Percentiles rank a stretch among this genome's conserved stretches.
These are phyloP conservation scores for Hydrocynus forskahlii DNA, from an alignment of 2,797 vertebrate species.

Conservation along the genomic window DNA sequence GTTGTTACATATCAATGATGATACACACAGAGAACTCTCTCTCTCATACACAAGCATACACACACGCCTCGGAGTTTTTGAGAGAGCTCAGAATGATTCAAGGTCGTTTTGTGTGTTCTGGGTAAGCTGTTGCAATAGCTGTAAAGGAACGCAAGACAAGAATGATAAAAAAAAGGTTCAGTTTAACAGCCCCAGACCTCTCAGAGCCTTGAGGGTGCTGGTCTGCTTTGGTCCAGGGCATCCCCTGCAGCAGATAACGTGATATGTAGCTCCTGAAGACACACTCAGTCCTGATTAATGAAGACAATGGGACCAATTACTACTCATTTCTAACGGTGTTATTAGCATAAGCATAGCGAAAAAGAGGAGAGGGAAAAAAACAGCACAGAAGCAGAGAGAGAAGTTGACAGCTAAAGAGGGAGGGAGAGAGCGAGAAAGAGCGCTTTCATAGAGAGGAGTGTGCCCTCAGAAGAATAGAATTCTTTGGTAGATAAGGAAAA, in stretches of 20 bases:
- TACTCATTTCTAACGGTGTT: constrained; percentile 42
- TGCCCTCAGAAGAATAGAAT: constrained; percentile 24
- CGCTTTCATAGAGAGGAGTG: constrained; percentile 14
- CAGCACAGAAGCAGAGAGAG: background rate
- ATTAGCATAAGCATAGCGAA: constrained; percentile 48
- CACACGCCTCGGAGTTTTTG: constrained; percentile 2
- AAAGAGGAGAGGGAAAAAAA: background rate
- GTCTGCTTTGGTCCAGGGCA: constrained; percentile 14
- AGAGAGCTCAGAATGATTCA: constrained; percentile 2
- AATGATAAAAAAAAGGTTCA: background rate
- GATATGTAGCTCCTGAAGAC: constrained; percentile 14
- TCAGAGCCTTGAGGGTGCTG: constrained; percentile 6
- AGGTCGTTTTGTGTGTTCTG: background rate
- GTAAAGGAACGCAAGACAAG: constrained; percentile 11
- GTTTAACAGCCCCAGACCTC: constrained; percentile 11
- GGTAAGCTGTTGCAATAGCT: constrained; percentile 16
- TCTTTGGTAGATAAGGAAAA: constrained; percentile 42
- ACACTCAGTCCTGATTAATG: constrained; percentile 51
- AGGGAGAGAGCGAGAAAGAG: background rate
- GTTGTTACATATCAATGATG: background rate
- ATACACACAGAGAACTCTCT: background rate
- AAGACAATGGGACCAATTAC: constrained; percentile 51
- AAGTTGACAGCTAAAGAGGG: background rate
- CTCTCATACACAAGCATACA: background rate
- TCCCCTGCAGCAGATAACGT: constrained; percentile 12